Evolutionary conservation across 1,140 invertebrate genomes (phyloP).

Genomic region (Micrasema minimum): DNA sequence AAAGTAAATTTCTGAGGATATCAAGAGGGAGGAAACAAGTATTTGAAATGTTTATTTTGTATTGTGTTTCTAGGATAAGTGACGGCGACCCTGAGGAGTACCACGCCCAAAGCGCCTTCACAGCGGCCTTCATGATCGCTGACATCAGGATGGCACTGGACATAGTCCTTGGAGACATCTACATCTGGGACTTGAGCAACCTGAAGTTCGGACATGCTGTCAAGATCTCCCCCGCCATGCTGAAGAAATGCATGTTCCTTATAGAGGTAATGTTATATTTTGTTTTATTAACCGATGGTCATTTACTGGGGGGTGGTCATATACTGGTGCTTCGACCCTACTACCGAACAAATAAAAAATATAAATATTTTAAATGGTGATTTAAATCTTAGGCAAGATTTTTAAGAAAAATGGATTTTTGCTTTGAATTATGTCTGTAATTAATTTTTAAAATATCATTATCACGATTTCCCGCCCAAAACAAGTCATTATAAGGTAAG

Average conservation of each 20-base stretch:
- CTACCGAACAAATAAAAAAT: neutral
- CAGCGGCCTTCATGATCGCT: neutral
- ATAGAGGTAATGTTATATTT: constrained; percentile 7
- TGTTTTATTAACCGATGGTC: neutral
- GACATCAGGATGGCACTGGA: constrained; percentile 16
- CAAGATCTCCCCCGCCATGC: constrained; percentile 1
- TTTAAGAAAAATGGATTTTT: no score
- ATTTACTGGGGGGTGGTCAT: neutral
- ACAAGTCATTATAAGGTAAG: no score
- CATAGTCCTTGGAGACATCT: neutral
- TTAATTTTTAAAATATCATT: no score
- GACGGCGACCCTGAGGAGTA: neutral
- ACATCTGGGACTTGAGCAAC: constrained; percentile 29
- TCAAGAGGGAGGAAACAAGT: no score
- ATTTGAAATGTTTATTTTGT: neutral
- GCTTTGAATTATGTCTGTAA: no score
- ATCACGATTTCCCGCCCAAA: no score
- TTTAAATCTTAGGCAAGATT: no score
- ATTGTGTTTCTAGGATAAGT: constrained; percentile 21
- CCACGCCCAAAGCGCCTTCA: neutral
- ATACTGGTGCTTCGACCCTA: neutral
- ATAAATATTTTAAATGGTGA: neutral
- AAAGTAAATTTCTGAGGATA: no score
- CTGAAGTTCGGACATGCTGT: constrained; percentile 23
- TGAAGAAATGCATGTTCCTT: constrained; percentile 25